phyloP scores from a whole-genome alignment of 2,888 invertebrate genomes.

The Idaea biselata region DNA sequence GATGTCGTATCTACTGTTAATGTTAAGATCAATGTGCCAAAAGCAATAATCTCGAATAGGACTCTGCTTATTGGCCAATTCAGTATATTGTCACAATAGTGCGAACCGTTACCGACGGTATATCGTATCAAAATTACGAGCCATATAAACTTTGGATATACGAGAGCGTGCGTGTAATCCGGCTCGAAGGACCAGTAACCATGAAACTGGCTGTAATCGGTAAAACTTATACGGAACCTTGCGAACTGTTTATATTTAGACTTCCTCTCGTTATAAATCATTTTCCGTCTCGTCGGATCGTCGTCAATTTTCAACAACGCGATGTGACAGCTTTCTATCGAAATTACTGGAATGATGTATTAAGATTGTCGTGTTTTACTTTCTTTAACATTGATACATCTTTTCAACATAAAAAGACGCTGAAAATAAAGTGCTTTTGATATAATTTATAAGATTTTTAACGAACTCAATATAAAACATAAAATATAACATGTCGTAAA shows the following conservation, averaged over 20 bases:
- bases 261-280: slow-evolving; percentile 24
- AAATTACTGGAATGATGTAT: not conserved
- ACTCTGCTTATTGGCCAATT: not conserved
- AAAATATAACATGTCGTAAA: too few relatives aligned
- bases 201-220: slow-evolving; percentile 23
- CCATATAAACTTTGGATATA: slow-evolving; percentile 33
- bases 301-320: not conserved
- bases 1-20: too few relatives aligned
- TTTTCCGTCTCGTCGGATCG: slow-evolving; percentile 5
- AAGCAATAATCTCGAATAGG: not conserved
- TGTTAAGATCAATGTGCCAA: not conserved
- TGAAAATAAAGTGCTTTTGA: not conserved
- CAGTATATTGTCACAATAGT: not conserved
- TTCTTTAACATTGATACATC: not conserved
- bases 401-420: not conserved
- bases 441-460: too few relatives aligned
- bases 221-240: slow-evolving; percentile 23
- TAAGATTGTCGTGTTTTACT: not conserved
- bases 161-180: slow-evolving; percentile 36
- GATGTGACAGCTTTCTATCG: not conserved
- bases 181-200: slow-evolving; percentile 35
- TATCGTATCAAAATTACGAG: slow-evolving; percentile 31
- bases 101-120: slow-evolving; percentile 4
- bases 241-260: slow-evolving; percentile 32
- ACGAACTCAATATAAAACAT: too few relatives aligned